phyloP scores from a whole-genome alignment of 2,888 invertebrate species.

The Amiota communis region DNA sequence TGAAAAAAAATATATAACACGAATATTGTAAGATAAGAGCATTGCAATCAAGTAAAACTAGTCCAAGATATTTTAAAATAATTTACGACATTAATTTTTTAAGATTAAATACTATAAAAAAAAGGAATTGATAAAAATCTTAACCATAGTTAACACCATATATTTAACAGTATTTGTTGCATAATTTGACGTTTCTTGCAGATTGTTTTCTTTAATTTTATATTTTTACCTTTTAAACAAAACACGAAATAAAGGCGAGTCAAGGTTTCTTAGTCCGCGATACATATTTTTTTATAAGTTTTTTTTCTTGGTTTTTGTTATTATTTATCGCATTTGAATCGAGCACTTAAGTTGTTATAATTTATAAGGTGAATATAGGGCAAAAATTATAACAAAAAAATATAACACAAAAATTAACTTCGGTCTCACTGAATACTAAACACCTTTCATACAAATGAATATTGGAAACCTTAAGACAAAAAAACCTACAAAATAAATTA shows the following conservation, averaged over 20 bases:
- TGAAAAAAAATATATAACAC: neutral
- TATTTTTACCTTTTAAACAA: neutral
- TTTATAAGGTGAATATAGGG: constrained; percentile 8
- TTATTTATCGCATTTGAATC: no score
- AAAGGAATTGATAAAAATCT: neutral
- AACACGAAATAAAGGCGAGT: constrained; percentile 23
- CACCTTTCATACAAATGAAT: no score
- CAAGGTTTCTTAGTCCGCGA: neutral
- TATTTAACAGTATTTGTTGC: constrained; percentile 18
- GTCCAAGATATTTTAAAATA: constrained; percentile 8
- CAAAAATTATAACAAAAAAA: constrained; percentile 2
- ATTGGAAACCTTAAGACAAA: no score
- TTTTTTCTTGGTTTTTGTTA: no score
- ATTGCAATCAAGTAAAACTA: neutral
- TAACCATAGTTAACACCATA: neutral
- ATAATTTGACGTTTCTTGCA: constrained; percentile 23
- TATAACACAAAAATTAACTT: no score
- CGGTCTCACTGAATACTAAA: no score
- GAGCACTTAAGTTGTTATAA: no score
- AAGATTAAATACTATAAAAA: constrained; percentile 4
- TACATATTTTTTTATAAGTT: no score
- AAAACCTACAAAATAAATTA: no score
- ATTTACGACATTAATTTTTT: neutral
- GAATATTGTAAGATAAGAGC: constrained; percentile 3
- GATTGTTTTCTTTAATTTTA: neutral